Base-by-base conservation (phyloP, 2,888 invertebrate species). In the Acleris sparsana region DNA sequence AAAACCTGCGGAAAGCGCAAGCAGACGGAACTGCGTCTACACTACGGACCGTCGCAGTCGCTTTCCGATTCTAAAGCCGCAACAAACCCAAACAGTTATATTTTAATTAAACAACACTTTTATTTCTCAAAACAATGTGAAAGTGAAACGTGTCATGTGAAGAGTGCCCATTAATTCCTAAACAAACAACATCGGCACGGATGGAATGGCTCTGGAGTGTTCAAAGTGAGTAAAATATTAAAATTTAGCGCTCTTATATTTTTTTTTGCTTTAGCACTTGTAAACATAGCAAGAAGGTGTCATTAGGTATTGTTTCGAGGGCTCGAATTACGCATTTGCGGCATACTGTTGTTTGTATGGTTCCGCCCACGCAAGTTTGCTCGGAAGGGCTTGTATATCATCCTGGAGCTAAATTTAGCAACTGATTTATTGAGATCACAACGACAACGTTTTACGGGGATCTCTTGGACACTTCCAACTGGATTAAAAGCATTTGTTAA, bases 201-300 rank as follows among this genome's bases (percentile, higher is more conserved):
- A 87, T 88, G 88, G 88, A 87, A 86, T 86, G 81, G 80, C 75
- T 74, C 78, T 77, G 72, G 76, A 74, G 75, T 83, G 72, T 79
- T 82, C 80, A 80, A 79, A 82, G 89, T 89, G 75, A 75, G 88
- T 84, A 73, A 72, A 75, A 62, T 68, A 70, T 71, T 71, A 75
- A 77, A 58, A 43, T 57, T 18, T 57, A 29, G 29, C 29, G 48
- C 29, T 57, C 46, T 67, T 63, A 59, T 13, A 53, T 62, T 71
- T 71, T 68, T 60, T 46, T 33, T 61, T 46, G 25, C 43, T 25
- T 29, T 46, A 3, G 43, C 33, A 17, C 51, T 62, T 57, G 64
- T 60, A 55, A 60, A 60, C 53, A 60, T 53, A 53, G 59, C 13
- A 22, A 53, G 39, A 52, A 25, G 17, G 39, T 46, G 20, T 62